A percentile compares a stretch with the other conserved stretches of the same genome.
phyloP scores from a whole-genome alignment of 2,797 vertebrate species.

The Pelochelys cantorii region DNA sequence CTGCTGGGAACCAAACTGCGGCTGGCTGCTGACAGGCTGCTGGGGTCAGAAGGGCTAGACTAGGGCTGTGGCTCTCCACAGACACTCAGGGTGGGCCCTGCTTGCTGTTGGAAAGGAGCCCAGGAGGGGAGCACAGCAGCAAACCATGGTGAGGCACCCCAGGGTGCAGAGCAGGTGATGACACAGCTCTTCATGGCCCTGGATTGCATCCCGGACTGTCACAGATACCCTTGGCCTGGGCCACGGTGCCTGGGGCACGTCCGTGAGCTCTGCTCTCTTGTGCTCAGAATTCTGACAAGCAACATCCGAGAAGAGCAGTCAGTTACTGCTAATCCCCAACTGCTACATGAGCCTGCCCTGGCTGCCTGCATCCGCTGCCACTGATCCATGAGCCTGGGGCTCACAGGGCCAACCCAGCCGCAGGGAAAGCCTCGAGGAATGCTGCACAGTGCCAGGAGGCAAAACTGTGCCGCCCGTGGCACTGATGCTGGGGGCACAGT shows the following conservation, averaged over 20 bases:
- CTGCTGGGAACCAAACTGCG: background rate
- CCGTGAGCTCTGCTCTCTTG: background rate
- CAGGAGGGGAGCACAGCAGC: background rate
- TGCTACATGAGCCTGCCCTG: background rate
- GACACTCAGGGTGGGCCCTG: background rate
- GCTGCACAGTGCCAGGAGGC: background rate
- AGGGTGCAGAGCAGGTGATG: background rate
- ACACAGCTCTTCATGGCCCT: background rate
- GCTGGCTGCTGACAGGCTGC: background rate
- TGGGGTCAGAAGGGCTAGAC: background rate
- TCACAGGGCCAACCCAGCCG: background rate
- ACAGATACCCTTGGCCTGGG: background rate
- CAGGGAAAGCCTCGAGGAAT: background rate
- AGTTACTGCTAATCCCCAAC: background rate
- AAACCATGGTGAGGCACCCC: background rate
- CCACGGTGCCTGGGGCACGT: background rate
- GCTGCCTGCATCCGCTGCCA: background rate
- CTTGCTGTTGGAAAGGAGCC: background rate
- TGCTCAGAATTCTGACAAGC: background rate
- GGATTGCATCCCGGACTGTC: background rate
- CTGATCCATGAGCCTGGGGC: background rate
- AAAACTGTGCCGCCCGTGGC: background rate
- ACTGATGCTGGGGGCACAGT: rapidly evolving
- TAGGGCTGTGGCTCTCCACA: background rate
- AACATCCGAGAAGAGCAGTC: background rate